Conservation (phyloP, 2,113 vertebrate genomes). For the Calyptommatus sinebrachiatus region DNA sequence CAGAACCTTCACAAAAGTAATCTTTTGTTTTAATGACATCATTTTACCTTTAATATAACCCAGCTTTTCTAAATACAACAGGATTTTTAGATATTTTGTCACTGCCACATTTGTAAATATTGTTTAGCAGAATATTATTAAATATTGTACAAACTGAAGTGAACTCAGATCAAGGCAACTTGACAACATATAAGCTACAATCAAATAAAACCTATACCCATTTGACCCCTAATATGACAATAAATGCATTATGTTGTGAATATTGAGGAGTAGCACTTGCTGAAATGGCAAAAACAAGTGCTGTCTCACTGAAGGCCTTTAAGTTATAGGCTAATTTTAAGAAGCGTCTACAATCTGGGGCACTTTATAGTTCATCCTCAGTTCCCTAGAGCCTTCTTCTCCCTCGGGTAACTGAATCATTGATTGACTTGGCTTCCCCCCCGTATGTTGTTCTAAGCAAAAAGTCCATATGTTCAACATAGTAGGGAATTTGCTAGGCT, state of each 20-base stretch:
- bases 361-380: conserved; percentile 69
- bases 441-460: conserved; percentile 80
- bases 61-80: neutral
- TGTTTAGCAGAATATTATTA: too few species aligned
- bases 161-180: neutral
- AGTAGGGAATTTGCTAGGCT: conserved; percentile 79
- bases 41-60: neutral
- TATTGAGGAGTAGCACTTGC: neutral
- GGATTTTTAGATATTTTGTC: neutral
- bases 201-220: neutral
- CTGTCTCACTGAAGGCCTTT: neutral
- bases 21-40: neutral
- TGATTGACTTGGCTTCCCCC: conserved; percentile 74
- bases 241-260: neutral
- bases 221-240: neutral
- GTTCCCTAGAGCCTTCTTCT: conserved; percentile 61
- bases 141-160: neutral
- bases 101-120: neutral
- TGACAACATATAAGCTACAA: neutral
- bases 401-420: conserved; percentile 72
- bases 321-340: conserved; percentile 34
- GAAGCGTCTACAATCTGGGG: conserved; percentile 57
- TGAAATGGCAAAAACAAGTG: neutral
- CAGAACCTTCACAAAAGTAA: neutral
- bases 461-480: conserved; percentile 83